Evolutionary conservation across 2,888 invertebrate genomes (phyloP).

Genomic region (Microctonus aethiopoides): DNA sequence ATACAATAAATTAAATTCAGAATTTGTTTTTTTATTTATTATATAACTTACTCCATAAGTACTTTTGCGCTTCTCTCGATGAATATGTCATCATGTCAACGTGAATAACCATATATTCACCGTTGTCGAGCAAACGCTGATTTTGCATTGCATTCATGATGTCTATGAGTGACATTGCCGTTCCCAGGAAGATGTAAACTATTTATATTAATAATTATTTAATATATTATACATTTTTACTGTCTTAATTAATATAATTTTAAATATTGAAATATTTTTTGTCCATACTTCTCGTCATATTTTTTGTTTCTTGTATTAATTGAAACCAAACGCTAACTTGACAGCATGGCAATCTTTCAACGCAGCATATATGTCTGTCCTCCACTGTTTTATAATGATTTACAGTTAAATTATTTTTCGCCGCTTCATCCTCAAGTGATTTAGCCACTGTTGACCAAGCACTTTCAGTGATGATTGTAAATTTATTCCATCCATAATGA

Average conservation of each 20-base stretch:
- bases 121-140: constrained; percentile 85
- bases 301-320: constrained; percentile 85
- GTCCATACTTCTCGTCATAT: constrained; percentile 79
- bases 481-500: constrained; percentile 94
- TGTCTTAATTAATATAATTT: no score
- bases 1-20: constrained; percentile 27
- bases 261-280: not conserved
- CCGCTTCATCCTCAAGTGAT: constrained; percentile 82
- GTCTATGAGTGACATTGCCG: constrained; percentile 85
- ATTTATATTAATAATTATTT: constrained; percentile 60
- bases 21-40: constrained; percentile 29
- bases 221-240: no score
- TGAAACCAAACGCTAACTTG: constrained; percentile 85
- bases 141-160: constrained; percentile 94
- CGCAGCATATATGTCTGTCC: constrained; percentile 82
- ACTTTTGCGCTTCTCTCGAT: constrained; percentile 79
- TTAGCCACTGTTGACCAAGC: constrained; percentile 85
- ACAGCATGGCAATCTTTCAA: constrained; percentile 80
- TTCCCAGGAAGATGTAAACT: constrained; percentile 96
- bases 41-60: constrained; percentile 79
- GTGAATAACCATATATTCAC: constrained; percentile 95
- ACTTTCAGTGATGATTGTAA: constrained; percentile 88
- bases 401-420: constrained; percentile 82
- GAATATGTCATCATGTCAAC: constrained; percentile 93
- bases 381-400: constrained; percentile 80